Percentiles rank a stretch among this genome's conserved stretches.
phyloP scores from a whole-genome alignment of 2,888 invertebrate species.

The Melieria picta region DNA sequence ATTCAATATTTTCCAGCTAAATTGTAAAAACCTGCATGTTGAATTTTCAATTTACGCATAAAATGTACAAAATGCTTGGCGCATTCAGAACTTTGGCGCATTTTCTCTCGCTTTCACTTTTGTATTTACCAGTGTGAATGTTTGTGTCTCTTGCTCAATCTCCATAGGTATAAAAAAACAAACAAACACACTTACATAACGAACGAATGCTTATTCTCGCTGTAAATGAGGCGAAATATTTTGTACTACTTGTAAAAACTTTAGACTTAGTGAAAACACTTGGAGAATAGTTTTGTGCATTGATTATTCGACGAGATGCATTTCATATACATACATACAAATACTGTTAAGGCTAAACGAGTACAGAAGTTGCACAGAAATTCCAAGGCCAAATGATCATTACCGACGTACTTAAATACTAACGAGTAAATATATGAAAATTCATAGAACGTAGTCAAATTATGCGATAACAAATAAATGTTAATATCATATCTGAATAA shows the following conservation, averaged over 20 bases:
- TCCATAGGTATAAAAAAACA: slow-evolving; percentile 17
- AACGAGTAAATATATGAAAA: slow-evolving; percentile 10
- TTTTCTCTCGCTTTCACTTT: not conserved
- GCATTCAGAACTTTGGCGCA: not conserved
- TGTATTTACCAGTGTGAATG: not conserved
- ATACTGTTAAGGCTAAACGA: not conserved
- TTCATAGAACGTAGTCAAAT: slow-evolving; percentile 29
- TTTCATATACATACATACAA: slow-evolving; percentile 11
- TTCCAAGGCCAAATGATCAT: slow-evolving; percentile 18
- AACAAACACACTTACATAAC: slow-evolving; percentile 2
- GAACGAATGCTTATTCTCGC: no score
- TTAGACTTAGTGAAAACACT: no score
- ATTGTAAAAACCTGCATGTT: not conserved
- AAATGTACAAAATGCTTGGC: slow-evolving; percentile 3
- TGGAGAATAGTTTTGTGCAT: no score
- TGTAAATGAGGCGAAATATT: no score
- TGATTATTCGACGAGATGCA: not conserved
- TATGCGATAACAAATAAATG: slow-evolving; percentile 46
- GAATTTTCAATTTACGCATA: not conserved
- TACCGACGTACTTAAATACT: slow-evolving; percentile 18
- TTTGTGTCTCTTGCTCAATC: slow-evolving; percentile 15
- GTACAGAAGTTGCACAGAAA: not conserved
- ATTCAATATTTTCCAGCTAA: not conserved
- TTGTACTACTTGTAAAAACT: no score
- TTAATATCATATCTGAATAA: slow-evolving; percentile 46